Base-by-base conservation (phyloP, 64 coral and sea anemone genomes). In the Montipora foliosa region DNA sequence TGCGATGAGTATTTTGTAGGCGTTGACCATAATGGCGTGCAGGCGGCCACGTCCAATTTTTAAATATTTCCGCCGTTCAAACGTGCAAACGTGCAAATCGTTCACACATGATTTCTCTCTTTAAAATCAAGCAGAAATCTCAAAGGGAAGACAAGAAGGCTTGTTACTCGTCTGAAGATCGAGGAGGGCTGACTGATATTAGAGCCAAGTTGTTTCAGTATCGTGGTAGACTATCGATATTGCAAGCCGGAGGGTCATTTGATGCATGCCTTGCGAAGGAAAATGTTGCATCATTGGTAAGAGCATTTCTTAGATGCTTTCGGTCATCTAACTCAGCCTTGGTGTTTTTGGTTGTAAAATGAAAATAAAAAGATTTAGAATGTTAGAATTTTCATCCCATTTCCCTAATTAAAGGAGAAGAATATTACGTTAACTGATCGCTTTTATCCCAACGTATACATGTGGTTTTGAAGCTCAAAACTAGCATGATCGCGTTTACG, bases 181-280 rank as follows among this genome's bases (percentile, higher is more conserved):
- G 51, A 82, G 91, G 91, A 6, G 91, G 91, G 44, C 15, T 87
- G 8, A 75, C 58, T 24, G 82, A 79, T 6, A 93, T 93, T 2
- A 50, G 75, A n/a, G 44, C 15, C 7, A 87, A 87, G 45, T 12
- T 93, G 62, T 75, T 74, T 44, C 52, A 67, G 15, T 62, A 78
- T 44, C 74, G 49, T 29, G 8, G 7, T 10, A 46, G 91, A 87
- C n/a, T 86, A 3, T 61, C 91, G 22, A 69, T 75, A 0, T 19
- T 93, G 16, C 70, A 73, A 78, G 91, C 72, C 0, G 91, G 82
- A 1, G 55, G 78, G 19, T 16, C 82, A 46, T 93, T 86, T 75
- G 12, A 73, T 49, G 91, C 77, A 17, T 79, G 91, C 37, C n/a
- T 77, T 51, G 21, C 44, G 9, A 61, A 93, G 8, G 91, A 87